Evolutionary conservation across 2,888 invertebrate species (phyloP), one percentile per base, ranked within the genome.

Genomic region (Neuroscelio doddi): DNA sequence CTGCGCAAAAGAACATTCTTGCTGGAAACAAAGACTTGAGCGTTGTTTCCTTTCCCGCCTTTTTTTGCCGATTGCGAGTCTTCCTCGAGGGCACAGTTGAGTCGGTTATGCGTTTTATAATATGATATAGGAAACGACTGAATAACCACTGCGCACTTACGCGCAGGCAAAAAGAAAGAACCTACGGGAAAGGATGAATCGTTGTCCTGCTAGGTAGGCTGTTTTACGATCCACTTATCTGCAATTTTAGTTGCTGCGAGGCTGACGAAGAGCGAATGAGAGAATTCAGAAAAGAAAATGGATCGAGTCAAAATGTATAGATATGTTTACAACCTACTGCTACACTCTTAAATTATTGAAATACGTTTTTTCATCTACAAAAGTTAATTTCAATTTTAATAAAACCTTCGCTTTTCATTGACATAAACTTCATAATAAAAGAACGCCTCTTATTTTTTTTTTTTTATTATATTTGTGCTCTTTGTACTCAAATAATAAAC

Each of bases 121-220:
- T 38, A 17, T n/a, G 38, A 38, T 38, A 38, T 38, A 38, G 38
- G 38, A 38, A 38, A 38, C 38, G 38, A 17, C 36, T n/a, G n/a
- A n/a, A n/a, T n/a, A n/a, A n/a, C n/a, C n/a, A n/a, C n/a, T 15
- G 38, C 38, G 38, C 15, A 38, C 16, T 38, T 38, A 38, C 38
- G 38, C 38, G 38, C 38, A 9, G 5, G 21, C 2, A 12, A 32
- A 32, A 32, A 10, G 32, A 32, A 32, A 3, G 12, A 9, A 1
- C 10, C 32, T 32, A 12, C 32, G 12, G 12, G 12, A 10, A 12
- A 12, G 12, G 32, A 32, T 12, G 32, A 7, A 32, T 32, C 32
- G 32, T 12, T 10, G 32, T 32, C 32, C 32, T 12, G 32, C 7
- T 10, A n/a, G 32, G 32, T 32, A 32, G 12, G 32, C 32, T 12